Evolutionary conservation across 1,140 invertebrate genomes (phyloP).

Genomic region (Meloidogyne hapla): DNA sequence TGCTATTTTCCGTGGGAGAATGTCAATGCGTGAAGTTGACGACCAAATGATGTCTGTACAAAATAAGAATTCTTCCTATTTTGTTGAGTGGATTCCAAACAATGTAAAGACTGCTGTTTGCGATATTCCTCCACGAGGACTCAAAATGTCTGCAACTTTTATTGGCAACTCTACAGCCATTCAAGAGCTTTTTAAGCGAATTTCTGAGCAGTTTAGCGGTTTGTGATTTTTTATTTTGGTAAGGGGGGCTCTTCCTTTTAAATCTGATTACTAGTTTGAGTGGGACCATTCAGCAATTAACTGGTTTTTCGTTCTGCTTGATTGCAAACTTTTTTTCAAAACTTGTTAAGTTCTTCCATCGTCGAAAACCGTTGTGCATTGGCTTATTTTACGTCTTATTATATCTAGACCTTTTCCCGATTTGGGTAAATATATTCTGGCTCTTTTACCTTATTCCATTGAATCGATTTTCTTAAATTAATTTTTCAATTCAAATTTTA

Average conservation of each 20-base stretch:
- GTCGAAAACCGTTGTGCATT: no score
- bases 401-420: no score
- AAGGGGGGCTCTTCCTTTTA: no score
- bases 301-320: no score
- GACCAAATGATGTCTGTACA: conserved; percentile 61
- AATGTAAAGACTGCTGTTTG: conserved; percentile 65
- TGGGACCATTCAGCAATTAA: no score
- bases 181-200: conserved; percentile 69
- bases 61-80: conserved; percentile 62
- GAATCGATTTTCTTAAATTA: no score
- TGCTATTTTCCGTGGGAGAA: conserved; percentile 84
- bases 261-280: no score
- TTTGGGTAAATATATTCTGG: no score
- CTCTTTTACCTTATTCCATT: no score
- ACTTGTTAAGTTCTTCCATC: no score
- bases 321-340: no score
- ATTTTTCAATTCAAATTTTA: conserved; percentile 68
- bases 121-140: conserved; percentile 66
- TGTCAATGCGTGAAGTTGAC: conserved; percentile 70
- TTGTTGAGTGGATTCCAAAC: conserved; percentile 65
- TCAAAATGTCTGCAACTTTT: conserved; percentile 67
- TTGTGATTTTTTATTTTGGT: conserved; percentile 1
- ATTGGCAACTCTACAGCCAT: conserved; percentile 69
- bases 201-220: conserved; percentile 52
- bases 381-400: no score